Evolutionary conservation across 2,888 invertebrate genomes (phyloP).

Genomic region (Lithodes maja): DNA sequence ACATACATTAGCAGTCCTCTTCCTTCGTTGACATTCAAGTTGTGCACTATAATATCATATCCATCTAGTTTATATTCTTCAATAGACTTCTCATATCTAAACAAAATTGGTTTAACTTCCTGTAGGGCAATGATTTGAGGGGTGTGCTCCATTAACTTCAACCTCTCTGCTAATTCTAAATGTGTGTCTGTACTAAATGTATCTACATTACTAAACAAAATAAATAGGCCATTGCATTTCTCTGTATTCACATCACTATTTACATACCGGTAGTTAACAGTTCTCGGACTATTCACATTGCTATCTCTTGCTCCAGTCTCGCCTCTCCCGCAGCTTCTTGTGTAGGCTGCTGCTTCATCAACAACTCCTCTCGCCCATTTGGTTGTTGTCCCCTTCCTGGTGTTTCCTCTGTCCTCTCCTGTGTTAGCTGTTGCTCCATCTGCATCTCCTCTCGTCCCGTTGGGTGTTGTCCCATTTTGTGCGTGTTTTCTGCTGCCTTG

Average conservation of each 20-base stretch:
- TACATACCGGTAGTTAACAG: neutral
- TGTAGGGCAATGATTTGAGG: neutral
- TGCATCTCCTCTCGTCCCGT: neutral
- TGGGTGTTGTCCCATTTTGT: neutral
- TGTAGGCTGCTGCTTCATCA: neutral
- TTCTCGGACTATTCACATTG: neutral
- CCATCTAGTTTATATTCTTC: conserved; percentile 5
- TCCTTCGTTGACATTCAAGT: neutral
- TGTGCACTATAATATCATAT: neutral
- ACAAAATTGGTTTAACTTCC: neutral
- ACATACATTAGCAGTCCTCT: neutral
- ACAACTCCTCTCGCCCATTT: neutral
- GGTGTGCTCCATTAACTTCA: neutral
- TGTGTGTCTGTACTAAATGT: neutral
- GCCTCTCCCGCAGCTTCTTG: neutral
- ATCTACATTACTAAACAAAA: neutral
- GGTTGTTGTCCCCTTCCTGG: neutral
- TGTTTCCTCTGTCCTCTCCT: neutral
- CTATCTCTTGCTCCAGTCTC: neutral
- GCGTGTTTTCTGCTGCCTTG: conserved; percentile 8
- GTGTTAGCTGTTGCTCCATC: neutral
- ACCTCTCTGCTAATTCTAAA: neutral
- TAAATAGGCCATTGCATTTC: neutral
- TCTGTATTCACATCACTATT: neutral
- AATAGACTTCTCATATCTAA: neutral